Percentiles rank a stretch among this genome's conserved stretches.
phyloP scores from a whole-genome alignment of 2,113 vertebrate genomes.

The Oreocharis arfaki region DNA sequence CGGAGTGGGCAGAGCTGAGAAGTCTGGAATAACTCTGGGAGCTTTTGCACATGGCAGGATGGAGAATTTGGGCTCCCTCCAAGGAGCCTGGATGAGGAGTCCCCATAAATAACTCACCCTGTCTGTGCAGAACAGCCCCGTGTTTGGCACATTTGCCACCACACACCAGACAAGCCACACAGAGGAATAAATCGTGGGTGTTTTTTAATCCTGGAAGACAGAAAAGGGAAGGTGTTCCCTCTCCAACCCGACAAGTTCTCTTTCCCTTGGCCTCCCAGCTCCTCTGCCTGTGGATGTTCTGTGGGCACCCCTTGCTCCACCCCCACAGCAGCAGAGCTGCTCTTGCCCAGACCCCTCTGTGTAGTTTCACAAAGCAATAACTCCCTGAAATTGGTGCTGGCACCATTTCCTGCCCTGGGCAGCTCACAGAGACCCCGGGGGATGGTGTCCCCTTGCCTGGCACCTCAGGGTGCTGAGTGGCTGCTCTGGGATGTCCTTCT shows the following conservation, averaged over 20 bases:
- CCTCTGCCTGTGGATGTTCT: neutral
- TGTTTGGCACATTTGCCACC: neutral
- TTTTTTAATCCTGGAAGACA: neutral
- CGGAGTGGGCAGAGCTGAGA: neutral
- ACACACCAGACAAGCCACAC: neutral
- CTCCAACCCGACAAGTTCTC: neutral
- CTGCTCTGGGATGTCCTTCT: neutral
- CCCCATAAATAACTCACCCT: neutral
- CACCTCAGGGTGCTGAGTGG: accelerated
- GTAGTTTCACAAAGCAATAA: neutral
- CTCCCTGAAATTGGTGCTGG: neutral
- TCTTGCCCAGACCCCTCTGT: neutral
- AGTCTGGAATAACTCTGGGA: neutral
- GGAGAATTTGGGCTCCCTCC: neutral
- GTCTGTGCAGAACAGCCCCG: neutral
- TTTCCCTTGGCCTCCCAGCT: neutral
- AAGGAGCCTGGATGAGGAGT: neutral
- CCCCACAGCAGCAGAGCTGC: neutral
- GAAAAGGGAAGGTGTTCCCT: neutral
- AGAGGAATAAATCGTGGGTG: neutral
- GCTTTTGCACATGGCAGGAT: neutral
- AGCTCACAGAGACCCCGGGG: neutral
- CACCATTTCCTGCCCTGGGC: neutral
- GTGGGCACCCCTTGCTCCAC: neutral
- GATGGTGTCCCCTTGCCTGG: neutral